Evolutionary conservation across 2,797 vertebrate species (phyloP), one percentile per base, ranked within the genome.

Genomic region (Rhinichthys osculus): DNA sequence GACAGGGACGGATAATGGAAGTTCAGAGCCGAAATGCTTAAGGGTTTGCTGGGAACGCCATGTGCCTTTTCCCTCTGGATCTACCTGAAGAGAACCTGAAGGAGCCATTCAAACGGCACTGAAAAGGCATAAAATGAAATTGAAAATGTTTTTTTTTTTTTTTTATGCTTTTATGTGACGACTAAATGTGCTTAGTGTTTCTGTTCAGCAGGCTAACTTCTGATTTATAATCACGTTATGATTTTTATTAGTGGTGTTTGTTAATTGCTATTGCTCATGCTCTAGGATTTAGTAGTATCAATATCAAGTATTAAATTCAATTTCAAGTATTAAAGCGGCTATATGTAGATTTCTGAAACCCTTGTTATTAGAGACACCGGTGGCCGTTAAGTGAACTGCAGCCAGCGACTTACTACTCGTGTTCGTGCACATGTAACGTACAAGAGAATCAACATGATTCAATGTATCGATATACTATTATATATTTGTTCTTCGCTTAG

Each of bases 1-100:
- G 90, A 85, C 82, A 42, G 67, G 62, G 57, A 33, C 19, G 59
- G 74, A 86, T 89, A 88, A 92, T 91, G 89, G 88, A 90, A 85
- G 88, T 90, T 83, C 82, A 90, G 84, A 84, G 69, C 84, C 54
- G 0, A 85, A 84, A 84, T 67, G 64, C 85, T 88, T 86, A n/a
- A 73, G 82, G 84, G 88, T 85, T 88, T 81, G 13, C 27, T 71
- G 81, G 73, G 54, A 33, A 85, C 42, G 52, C 62, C 69, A 88
- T 79, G 72, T 50, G 35, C 42, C 44, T 66, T 11, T n/a, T 84
- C 83, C 81, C 71, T 30, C 54, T 54, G 57, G 59, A 80, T 66
- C n/a, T 3, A 52, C 71, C 85, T 35, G 69, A 57, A 85, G 84
- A 74, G 42, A 79, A 70, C 62, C 62, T 47, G 23, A 76, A 23